A percentile compares a stretch with the other conserved stretches of the same genome.
Evolutionary conservation across 2,113 vertebrate genomes (phyloP).

Genomic region (Poicephalus meyeri): DNA sequence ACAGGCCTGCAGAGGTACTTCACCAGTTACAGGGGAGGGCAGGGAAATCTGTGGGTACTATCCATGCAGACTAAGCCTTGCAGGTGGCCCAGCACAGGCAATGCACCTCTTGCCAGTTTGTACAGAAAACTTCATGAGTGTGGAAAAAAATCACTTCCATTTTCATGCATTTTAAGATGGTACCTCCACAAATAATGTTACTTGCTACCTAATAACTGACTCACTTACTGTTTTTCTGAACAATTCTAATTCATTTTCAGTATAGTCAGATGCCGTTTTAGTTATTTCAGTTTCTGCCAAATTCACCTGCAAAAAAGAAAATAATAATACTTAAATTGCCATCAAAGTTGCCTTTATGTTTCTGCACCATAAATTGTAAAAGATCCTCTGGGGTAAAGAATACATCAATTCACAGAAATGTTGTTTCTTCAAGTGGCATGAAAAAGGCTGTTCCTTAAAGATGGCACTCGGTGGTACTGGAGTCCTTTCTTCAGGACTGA

Average conservation of each 20-base stretch:
- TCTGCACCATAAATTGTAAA: neutral
- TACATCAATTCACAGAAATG: neutral
- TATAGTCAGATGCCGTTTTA: slow-evolving; percentile 91
- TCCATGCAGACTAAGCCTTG: neutral
- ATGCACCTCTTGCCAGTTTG: neutral
- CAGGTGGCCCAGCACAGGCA: neutral
- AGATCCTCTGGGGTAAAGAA: neutral
- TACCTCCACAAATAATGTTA: neutral
- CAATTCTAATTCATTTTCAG: slow-evolving; percentile 93
- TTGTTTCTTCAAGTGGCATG: neutral
- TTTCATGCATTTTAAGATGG: neutral
- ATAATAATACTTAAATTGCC: neutral
- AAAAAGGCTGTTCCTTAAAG: neutral
- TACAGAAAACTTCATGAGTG: neutral
- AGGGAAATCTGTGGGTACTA: neutral
- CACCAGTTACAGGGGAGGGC: neutral
- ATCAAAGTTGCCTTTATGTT: neutral
- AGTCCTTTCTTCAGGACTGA: neutral
- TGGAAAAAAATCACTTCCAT: neutral
- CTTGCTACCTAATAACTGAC: neutral
- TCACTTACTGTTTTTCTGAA: slow-evolving; percentile 91
- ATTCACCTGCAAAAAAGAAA: slow-evolving; percentile 83
- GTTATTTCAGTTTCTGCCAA: slow-evolving; percentile 87
- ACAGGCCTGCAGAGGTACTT: neutral
- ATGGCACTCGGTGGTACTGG: rapidly evolving